A percentile compares a stretch with the other conserved stretches of the same genome.
Conservation (phyloP, 2,888 invertebrate species). For the Volucella inflata region DNA sequence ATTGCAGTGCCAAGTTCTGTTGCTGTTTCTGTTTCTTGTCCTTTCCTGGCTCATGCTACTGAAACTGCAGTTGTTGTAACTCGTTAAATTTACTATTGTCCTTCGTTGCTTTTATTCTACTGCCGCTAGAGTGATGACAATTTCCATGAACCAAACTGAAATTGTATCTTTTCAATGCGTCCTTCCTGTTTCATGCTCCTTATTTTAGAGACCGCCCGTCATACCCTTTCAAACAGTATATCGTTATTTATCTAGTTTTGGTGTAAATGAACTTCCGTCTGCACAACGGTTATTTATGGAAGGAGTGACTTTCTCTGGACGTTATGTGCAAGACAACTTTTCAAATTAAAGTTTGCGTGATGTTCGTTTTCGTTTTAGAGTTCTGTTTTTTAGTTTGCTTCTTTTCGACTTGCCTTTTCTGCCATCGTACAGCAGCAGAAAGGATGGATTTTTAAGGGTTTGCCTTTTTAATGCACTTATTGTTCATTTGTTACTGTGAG, state of each 20-base stretch:
- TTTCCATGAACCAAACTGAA: constrained; percentile 51
- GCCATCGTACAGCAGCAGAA: not conserved
- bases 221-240: not conserved
- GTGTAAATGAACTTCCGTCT: constrained; percentile 75
- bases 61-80: constrained; percentile 27
- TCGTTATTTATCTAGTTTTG: constrained; percentile 68
- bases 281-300: constrained; percentile 69
- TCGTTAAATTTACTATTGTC: constrained; percentile 60
- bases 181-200: not conserved
- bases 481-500: constrained; percentile 8
- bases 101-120: constrained; percentile 47
- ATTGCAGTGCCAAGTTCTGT: not conserved
- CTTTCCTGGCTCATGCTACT: constrained; percentile 6
- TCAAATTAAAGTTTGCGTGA: constrained; percentile 71
- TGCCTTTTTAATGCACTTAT: constrained; percentile 46
- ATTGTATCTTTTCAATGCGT: constrained; percentile 21
- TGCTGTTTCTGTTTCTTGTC: not conserved
- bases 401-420: not conserved
- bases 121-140: constrained; percentile 47
- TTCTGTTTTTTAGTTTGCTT: constrained; percentile 7
- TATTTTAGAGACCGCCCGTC: not conserved
- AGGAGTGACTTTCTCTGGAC: constrained; percentile 73
- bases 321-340: constrained; percentile 73
- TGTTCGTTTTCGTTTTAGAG: constrained; percentile 50
- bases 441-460: constrained; percentile 41